Percentiles rank a stretch among this genome's conserved stretches.
phyloP scores from a whole-genome alignment of 1,140 invertebrate species.

The Psilanteris sp. region DNA sequence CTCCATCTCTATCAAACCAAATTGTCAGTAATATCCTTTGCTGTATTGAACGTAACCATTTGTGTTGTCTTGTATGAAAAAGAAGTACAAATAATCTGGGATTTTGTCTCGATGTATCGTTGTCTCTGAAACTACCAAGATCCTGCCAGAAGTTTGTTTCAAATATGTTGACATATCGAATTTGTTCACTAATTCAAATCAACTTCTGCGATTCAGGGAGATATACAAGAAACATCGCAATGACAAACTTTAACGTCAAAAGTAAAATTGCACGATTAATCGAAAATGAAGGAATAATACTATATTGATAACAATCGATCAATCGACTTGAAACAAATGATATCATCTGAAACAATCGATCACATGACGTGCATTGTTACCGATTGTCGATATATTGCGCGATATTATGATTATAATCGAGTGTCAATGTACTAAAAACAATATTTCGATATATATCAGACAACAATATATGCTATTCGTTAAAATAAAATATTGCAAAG shows the following conservation, averaged over 20 bases:
- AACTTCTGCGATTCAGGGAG: too few species aligned
- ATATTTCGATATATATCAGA: too few species aligned
- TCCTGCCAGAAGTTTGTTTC: background rate
- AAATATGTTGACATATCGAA: slow-evolving; percentile 43
- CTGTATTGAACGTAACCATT: slow-evolving; percentile 31
- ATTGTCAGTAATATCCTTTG: slow-evolving; percentile 32
- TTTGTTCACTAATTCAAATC: slow-evolving; percentile 2
- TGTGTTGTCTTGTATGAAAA: slow-evolving; percentile 46
- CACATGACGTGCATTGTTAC: too few species aligned
- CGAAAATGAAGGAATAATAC: slow-evolving; percentile 4
- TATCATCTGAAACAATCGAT: background rate
- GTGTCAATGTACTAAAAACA: too few species aligned
- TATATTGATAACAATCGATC: background rate
- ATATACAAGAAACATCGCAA: slow-evolving; percentile 42
- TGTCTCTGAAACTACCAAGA: background rate
- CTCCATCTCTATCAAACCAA: background rate
- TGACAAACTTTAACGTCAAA: slow-evolving; percentile 36
- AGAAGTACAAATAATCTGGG: slow-evolving; percentile 53
- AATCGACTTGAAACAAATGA: background rate
- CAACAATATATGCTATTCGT: too few species aligned
- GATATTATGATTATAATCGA: too few species aligned
- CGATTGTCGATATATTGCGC: too few species aligned
- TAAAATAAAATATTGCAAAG: too few species aligned
- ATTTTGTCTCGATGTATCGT: slow-evolving; percentile 38
- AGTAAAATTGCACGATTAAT: slow-evolving; percentile 46